Conservation (phyloP, 2,888 invertebrate genomes). For the Minunthozetes semirufus region DNA sequence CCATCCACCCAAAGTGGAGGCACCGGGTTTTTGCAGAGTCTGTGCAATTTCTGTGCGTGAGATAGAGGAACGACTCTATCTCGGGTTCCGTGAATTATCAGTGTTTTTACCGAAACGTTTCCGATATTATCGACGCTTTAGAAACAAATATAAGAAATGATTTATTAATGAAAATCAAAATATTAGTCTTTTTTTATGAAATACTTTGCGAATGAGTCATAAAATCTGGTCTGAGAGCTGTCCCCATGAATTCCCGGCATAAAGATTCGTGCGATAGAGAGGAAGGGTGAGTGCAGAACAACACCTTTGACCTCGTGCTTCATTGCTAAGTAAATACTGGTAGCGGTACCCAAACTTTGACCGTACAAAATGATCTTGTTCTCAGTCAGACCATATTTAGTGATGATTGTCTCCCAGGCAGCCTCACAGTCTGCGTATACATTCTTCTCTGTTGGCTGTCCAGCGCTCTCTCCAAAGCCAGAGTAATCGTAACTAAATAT, state of each 20-base stretch:
- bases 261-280: conserved; percentile 25
- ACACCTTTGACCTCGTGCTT: conserved; percentile 16
- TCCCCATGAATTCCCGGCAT: neutral
- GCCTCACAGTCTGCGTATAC: conserved; percentile 34
- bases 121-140: conserved; percentile 30
- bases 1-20: conserved; percentile 32
- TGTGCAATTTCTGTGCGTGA: conserved; percentile 24
- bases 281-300: conserved; percentile 33
- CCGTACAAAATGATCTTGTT: conserved; percentile 30
- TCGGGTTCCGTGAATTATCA: conserved; percentile 30
- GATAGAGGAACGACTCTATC: conserved; percentile 24
- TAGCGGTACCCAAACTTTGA: conserved; percentile 30
- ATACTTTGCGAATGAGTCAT: conserved; percentile 33
- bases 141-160: neutral
- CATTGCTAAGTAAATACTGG: conserved; percentile 15
- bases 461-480: conserved; percentile 29
- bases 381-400: conserved; percentile 3
- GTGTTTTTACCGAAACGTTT: neutral
- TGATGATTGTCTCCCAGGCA: neutral
- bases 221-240: neutral
- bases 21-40: neutral
- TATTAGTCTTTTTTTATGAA: neutral
- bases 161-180: neutral
- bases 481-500: conserved; percentile 35
- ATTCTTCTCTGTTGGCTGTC: conserved; percentile 23